Base-by-base conservation (phyloP, 1,140 invertebrate species). In the Brachionus rubens region DNA sequence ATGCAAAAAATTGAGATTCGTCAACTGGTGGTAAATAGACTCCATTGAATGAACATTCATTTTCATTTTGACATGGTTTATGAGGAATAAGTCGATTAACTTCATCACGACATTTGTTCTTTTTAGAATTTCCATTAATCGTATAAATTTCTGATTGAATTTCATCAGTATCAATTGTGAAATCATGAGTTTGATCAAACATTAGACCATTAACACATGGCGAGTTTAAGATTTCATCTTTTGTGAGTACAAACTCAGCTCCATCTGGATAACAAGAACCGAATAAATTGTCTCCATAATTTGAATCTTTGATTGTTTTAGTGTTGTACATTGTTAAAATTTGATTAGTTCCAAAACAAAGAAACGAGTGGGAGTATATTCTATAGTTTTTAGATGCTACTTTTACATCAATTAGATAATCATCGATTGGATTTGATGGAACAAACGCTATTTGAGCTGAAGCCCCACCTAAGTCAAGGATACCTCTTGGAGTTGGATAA, bases 391-490 rank as follows among this genome's bases (percentile, higher is more conserved):
- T 2, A 33, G 30, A 40, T 3, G 28, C 16, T 16, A 72, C 16
- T 72, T 72, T 26, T 9, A 72, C 43, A 72, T 72, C 59, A 65
- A 24, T 43, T 10, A 65, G 6, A 24, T 43, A 65, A 24, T 65
- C 33, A 36, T 36, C 9, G 3, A 36, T 3, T 5, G 3, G 3
- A 47, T 80, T 80, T 67, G 80, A 79, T 12, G 83, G 82, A 16
- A 81, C 79, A 79, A 86, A 86, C 2, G 87, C 81, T 26, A 87
- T 85, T 79, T 88, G 87, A 10, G 86, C 85, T 1, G 87, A 88
- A 0, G 87, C 86, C 41, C 87, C 87, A 47, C 87, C 87, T 80
- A 88, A 81, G 79, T 88, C 87, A 21, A 88, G 78, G 5, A 86
- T 81, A 4, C 87, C 87, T 30, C 77, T 67, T 81, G 48, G 30